Conservation (phyloP, 2,888 invertebrate genomes). For the Psylliodes chrysocephalus region DNA sequence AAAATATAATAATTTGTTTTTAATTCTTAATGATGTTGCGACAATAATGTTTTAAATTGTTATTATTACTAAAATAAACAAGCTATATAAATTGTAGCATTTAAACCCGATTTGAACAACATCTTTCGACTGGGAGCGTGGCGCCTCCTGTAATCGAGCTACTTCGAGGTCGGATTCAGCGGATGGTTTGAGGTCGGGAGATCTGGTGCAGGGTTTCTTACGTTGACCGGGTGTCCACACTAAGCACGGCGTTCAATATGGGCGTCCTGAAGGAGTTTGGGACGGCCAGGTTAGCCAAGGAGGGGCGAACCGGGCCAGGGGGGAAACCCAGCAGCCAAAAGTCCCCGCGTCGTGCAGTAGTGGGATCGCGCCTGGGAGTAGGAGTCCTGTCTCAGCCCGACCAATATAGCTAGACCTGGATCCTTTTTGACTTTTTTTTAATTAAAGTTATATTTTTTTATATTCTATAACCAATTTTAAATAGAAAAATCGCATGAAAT, state of each 20-base stretch:
- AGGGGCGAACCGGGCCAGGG: slow-evolving; percentile 98
- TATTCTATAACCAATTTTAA: too few relatives aligned
- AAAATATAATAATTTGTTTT: too few relatives aligned
- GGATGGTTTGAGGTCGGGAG: slow-evolving; percentile 94
- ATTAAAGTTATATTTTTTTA: too few relatives aligned
- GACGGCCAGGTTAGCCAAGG: slow-evolving; percentile 92
- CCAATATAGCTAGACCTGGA: slow-evolving; percentile 80
- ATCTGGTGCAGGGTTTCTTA: slow-evolving; percentile 73
- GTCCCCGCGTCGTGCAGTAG: slow-evolving; percentile 98
- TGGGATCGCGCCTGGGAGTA: slow-evolving; percentile 98
- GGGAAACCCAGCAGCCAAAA: slow-evolving; percentile 99
- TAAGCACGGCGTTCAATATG: slow-evolving; percentile 99
- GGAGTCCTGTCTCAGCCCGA: slow-evolving; percentile 87
- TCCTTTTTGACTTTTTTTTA: too few relatives aligned
- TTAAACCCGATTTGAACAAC: not conserved
- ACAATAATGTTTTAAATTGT: too few relatives aligned
- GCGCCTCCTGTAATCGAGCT: slow-evolving; percentile 99
- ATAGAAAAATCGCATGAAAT: too few relatives aligned
- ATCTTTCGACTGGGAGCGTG: slow-evolving; percentile 83
- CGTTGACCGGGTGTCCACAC: slow-evolving; percentile 95
- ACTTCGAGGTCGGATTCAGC: slow-evolving; percentile 90
- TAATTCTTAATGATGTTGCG: too few relatives aligned
- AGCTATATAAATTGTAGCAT: too few relatives aligned
- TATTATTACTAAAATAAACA: too few relatives aligned
- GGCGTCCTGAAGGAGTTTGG: slow-evolving; percentile 85